Evolutionary conservation across 2,797 vertebrate species (phyloP).

Genomic region (Chiroxiphia lanceolata): DNA sequence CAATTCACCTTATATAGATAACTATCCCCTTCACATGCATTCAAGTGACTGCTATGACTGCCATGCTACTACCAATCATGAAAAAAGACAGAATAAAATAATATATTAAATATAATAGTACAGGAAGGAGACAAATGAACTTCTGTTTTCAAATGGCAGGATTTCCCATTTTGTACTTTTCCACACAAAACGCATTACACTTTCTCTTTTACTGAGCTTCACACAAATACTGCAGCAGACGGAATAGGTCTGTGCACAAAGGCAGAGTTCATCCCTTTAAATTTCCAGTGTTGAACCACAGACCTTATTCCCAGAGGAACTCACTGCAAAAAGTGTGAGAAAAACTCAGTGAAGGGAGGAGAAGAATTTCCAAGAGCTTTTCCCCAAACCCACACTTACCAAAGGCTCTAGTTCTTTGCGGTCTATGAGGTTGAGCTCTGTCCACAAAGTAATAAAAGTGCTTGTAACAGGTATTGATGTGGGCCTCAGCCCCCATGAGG

Average conservation of each 20-base stretch:
- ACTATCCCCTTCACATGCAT: background rate
- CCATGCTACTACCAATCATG: background rate
- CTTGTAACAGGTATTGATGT: conserved; percentile 90
- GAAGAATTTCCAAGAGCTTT: background rate
- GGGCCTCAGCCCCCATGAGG: conserved; percentile 86
- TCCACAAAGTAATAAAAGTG: conserved; percentile 90
- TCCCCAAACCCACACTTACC: conserved; percentile 72
- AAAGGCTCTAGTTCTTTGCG: conserved; percentile 87
- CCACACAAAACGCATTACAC: background rate
- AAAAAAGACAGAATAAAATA: background rate
- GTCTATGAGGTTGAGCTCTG: conserved; percentile 86
- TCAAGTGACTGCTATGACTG: background rate
- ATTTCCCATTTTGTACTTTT: background rate
- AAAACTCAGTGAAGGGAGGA: background rate
- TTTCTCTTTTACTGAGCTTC: background rate
- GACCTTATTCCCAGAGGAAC: background rate
- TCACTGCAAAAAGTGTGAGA: background rate
- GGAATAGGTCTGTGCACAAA: background rate
- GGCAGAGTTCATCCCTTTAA: background rate
- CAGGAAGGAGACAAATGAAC: background rate
- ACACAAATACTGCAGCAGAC: background rate
- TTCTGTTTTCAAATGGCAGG: background rate
- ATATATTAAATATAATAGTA: background rate
- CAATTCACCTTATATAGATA: background rate
- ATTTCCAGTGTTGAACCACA: background rate